Base-by-base conservation (phyloP, 2,888 invertebrate genomes). In the Andrena minutula region DNA sequence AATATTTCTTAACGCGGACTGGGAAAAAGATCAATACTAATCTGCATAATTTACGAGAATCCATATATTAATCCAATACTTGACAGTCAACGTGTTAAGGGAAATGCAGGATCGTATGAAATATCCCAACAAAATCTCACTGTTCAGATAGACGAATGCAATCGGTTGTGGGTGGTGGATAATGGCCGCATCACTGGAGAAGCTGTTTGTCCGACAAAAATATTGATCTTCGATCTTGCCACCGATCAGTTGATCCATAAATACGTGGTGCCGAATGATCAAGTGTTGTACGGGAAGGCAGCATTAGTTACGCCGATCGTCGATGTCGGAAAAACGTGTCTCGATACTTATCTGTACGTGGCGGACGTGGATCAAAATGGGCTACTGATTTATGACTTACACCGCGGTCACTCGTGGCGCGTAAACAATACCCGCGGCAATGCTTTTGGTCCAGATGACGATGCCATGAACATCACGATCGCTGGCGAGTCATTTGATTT, bases 111-210 rank as follows among this genome's bases (percentile, higher is more conserved):
- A 10, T 53, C 26, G 23, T 10, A n/a, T 10, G 47, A 51, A 77
- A 35, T 4, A n/a, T n/a, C 32, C 6, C 7, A 60, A 71, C 23
- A 5, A 68, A 53, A 66, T 72, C 47, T 41, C 10, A 32, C 20
- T 80, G 79, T 79, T 69, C 86, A 94, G 94, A 93, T 94, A 80
- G 94, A 94, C 89, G 93, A 93, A 75, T 94, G 93, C 86, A 88
- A 94, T 86, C 93, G 94, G 61, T 90, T 94, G 80, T 94, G 94
- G 94, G 86, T 94, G 32, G 90, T 94, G 75, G 94, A 94, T 84
- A 90, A 89, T 2, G 94, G 94, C 2, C 85, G 91, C 56, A 75
- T 82, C 5, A 70, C 71, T 7, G 63, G 70, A 2, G 84, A 89
- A 3, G 26, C 90, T 8, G 83, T 92, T 49, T 94, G 94, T 68